A percentile compares a stretch with the other conserved stretches of the same genome.
These are phyloP conservation scores for Acipenser oxyrinchus DNA, from an alignment of 2,797 vertebrate species.

Conservation along the genomic window DNA sequence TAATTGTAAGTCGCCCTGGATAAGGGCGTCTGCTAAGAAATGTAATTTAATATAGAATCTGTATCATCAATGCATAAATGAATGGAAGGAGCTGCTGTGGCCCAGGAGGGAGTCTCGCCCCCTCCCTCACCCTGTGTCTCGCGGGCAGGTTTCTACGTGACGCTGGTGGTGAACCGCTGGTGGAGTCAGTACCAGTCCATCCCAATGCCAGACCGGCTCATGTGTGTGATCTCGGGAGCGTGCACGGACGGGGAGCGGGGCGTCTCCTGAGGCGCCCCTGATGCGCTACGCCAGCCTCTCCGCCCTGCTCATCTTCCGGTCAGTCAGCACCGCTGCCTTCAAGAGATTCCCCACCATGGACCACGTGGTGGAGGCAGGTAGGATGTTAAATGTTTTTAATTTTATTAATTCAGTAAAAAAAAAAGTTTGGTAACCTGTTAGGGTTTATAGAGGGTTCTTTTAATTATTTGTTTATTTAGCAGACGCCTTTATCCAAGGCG, in stretches of 20 bases:
- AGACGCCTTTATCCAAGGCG: too few species aligned
- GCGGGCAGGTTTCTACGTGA: constrained; percentile 77
- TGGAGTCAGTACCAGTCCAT: constrained; percentile 81
- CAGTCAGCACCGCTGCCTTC: constrained; percentile 75
- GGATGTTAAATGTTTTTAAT: constrained; percentile 27
- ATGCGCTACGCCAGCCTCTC: constrained; percentile 77
- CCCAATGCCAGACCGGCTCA: constrained; percentile 73
- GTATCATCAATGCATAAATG: too few species aligned
- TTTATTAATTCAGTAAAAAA: too few species aligned
- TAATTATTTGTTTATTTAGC: too few species aligned
- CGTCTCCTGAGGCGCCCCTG: constrained; percentile 71
- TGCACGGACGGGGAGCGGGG: constrained; percentile 69
- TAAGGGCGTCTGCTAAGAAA: too few species aligned
- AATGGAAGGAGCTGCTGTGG: too few species aligned
- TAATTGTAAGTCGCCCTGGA: too few species aligned
- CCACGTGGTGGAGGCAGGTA: constrained; percentile 80
- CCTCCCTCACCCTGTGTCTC: neutral
- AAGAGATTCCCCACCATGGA: constrained; percentile 81
- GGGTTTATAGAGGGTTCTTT: too few species aligned
- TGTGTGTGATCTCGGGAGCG: constrained; percentile 65
- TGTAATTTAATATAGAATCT: too few species aligned
- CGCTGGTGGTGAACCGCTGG: constrained; percentile 82
- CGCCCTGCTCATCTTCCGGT: constrained; percentile 72
- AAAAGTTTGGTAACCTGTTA: too few species aligned
- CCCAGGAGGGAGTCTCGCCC: neutral